Evolutionary conservation across 2,888 invertebrate species (phyloP).

Genomic region (Rhorus exstirpatorius): DNA sequence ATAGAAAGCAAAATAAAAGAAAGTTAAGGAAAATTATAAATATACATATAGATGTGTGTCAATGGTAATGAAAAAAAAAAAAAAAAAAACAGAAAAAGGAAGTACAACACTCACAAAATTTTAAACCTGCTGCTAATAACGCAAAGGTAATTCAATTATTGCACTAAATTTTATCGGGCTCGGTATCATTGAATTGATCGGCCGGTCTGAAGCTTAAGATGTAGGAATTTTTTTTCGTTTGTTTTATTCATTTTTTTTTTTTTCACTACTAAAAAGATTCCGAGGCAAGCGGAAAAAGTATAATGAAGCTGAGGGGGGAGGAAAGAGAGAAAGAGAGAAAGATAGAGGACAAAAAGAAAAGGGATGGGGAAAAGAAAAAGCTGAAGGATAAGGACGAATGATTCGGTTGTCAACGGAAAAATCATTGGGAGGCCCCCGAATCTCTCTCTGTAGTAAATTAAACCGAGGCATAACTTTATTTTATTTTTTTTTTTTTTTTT

Average conservation of each 20-base stretch:
- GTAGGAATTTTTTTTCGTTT: constrained; percentile 46
- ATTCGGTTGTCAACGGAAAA: constrained; percentile 77
- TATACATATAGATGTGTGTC: not conserved
- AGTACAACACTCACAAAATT: constrained; percentile 23
- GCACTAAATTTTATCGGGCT: constrained; percentile 70
- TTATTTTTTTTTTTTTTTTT: constrained; percentile 80
- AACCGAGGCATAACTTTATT: constrained; percentile 82
- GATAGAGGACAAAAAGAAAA: constrained; percentile 9
- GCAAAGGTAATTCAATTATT: constrained; percentile 72
- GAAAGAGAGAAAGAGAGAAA: constrained; percentile 11
- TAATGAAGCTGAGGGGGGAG: constrained; percentile 46
- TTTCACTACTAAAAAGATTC: constrained; percentile 68
- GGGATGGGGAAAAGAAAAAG: constrained; percentile 24
- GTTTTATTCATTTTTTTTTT: not conserved
- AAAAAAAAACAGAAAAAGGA: constrained; percentile 6
- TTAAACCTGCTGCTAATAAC: constrained; percentile 30
- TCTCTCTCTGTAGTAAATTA: constrained; percentile 84
- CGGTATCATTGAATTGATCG: constrained; percentile 54
- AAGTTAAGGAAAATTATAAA: not conserved
- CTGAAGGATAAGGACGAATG: constrained; percentile 71
- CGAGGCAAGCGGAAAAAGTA: constrained; percentile 1
- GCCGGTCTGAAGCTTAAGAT: constrained; percentile 78
- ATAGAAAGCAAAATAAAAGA: constrained; percentile 29
- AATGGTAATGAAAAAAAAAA: constrained; percentile 40
- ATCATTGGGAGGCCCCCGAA: constrained; percentile 77